These are phyloP conservation scores for Heteronetta atricapilla DNA, from an alignment of 2,113 vertebrate genomes.

Conservation along the genomic window DNA sequence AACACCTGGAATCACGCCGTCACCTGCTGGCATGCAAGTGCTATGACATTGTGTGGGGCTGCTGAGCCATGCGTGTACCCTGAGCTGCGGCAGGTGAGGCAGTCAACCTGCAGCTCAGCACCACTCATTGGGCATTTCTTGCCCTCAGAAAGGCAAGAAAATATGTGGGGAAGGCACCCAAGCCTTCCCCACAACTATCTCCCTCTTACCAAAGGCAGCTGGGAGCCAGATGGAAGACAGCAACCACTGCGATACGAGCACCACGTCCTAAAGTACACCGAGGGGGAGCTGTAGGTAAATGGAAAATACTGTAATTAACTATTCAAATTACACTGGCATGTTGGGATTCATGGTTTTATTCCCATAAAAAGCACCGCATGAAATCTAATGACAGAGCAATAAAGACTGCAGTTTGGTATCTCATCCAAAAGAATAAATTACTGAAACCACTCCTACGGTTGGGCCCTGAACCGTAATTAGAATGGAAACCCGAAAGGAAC, in stretches of 20 bases:
- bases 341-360: not conserved
- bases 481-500: not conserved
- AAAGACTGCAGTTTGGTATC: not conserved
- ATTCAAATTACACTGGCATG: not conserved
- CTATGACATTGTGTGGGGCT: not conserved
- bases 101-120: not conserved
- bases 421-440: not conserved
- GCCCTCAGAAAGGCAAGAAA: no score
- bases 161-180: not conserved
- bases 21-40: accelerated
- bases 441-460: not conserved
- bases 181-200: accelerated
- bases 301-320: not conserved
- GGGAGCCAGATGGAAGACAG: not conserved
- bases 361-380: not conserved
- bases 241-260: not conserved
- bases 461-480: not conserved
- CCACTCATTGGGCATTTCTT: no score
- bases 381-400: accelerated
- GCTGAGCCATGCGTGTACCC: accelerated
- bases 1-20: accelerated
- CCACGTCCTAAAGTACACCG: not conserved
- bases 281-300: not conserved
- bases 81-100: not conserved
- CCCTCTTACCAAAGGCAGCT: not conserved